Evolutionary conservation across 2,888 invertebrate genomes (phyloP).

Genomic region (Cryptocephalus primarius): DNA sequence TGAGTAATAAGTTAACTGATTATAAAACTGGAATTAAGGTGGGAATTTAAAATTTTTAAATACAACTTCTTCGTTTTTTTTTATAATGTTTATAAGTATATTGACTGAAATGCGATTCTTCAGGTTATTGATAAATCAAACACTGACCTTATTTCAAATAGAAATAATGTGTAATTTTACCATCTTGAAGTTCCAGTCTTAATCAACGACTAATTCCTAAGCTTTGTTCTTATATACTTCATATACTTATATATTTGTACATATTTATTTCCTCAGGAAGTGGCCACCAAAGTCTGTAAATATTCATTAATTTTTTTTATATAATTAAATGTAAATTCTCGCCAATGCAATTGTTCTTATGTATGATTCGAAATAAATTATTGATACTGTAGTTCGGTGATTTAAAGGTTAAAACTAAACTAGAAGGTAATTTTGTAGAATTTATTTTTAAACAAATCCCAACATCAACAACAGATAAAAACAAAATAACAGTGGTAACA

Average conservation of each 20-base stretch:
- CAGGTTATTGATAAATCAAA: conserved; percentile 3
- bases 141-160: too few species aligned
- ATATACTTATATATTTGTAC: conserved; percentile 10
- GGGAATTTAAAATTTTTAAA: conserved; percentile 1
- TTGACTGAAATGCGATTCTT: conserved; percentile 1
- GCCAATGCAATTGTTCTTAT: conserved; percentile 17
- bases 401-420: too few species aligned
- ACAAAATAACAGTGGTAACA: too few species aligned
- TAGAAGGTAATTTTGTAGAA: too few species aligned
- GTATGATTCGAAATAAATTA: conserved; percentile 15
- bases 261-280: conserved; percentile 25
- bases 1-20: not conserved
- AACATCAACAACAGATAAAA: too few species aligned
- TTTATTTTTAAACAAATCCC: too few species aligned
- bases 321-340: conserved; percentile 26
- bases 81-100: conserved; percentile 4
- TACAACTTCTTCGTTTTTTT: conserved; percentile 1
- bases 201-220: too few species aligned
- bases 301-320: conserved; percentile 18
- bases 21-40: not conserved
- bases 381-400: not conserved
- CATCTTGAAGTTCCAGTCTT: too few species aligned
- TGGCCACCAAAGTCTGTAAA: conserved; percentile 26
- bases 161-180: too few species aligned
- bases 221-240: too few species aligned